Base-by-base conservation (phyloP, 2,888 invertebrate genomes). In the Nudaria mundana region DNA sequence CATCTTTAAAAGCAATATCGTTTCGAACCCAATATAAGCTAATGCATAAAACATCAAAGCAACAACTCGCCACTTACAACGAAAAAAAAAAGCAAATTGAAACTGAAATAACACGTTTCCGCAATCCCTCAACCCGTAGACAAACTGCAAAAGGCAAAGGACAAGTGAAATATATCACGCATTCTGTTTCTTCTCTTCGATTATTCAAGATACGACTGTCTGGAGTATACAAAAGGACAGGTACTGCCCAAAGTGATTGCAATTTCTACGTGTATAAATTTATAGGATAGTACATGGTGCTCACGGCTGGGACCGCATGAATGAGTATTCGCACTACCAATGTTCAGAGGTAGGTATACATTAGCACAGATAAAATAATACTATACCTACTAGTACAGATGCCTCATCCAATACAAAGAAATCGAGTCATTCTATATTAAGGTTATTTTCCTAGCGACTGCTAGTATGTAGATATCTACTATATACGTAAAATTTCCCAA, bases 101-200 rank as follows among this genome's bases (percentile, higher is more conserved):
- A 23, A 29, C 46, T 28, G 42, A 45, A 48, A 56, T 47, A 58
- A 47, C 61, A 58, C 54, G 48, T 47, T 36, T 35, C 31, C 22
- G 25, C 61, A 48, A 51, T 56, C 47, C 46, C 42, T 56, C 48
- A 44, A 47, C 29, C 25, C 12, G 10, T 30, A 33, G 32, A 29
- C 10, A 22, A 31, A 37, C 52, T 51, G 46, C 48, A 40, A 52
- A 43, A 40, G 49, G 44, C 42, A 44, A 49, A 35, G 36, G 51
- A 50, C 58, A 64, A 70, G 66, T 59, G 56, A 65, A 64, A 71
- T 66, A 59, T 63, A 70, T 67, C 44, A 63, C 36, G 52, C 39
- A 45, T 57, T 44, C 52, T 44, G 53, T 51, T 44, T 33, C 39
- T 37, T 12, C 25, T 37, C 11, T 20, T 42, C 24, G 33, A 42